A percentile compares a stretch with the other conserved stretches of the same genome.
These are phyloP conservation scores for Nemoura dubitans DNA, from an alignment of 2,888 invertebrate genomes.

Conservation along the genomic window DNA sequence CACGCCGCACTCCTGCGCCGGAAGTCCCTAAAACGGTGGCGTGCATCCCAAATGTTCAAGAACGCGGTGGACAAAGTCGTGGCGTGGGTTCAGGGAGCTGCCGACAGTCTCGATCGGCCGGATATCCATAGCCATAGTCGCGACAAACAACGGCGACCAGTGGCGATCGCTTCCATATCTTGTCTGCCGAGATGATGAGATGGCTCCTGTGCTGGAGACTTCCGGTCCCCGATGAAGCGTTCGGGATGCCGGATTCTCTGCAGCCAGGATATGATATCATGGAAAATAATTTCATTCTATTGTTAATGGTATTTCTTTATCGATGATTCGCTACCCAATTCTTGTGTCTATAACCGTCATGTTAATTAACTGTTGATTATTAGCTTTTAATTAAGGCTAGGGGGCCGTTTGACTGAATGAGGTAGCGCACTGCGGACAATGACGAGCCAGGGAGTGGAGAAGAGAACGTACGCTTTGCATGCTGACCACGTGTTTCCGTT, in stretches of 20 bases:
- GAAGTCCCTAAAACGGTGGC: background rate
- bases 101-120: background rate
- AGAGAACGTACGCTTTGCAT: background rate
- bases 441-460: background rate
- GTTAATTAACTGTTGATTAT: constrained; percentile 7
- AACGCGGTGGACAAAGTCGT: background rate
- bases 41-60: background rate
- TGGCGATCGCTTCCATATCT: too few relatives aligned
- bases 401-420: background rate
- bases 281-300: constrained; percentile 8
- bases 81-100: background rate
- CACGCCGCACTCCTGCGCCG: background rate
- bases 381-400: background rate
- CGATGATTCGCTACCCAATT: background rate
- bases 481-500: background rate
- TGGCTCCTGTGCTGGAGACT: background rate
- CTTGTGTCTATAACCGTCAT: background rate
- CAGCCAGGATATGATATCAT: constrained; percentile 28
- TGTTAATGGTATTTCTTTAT: background rate
- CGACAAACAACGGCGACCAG: too few relatives aligned
- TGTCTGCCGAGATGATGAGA: too few relatives aligned
- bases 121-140: background rate
- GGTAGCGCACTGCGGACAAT: background rate
- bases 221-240: background rate
- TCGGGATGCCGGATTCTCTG: background rate